A percentile compares a stretch with the other conserved stretches of the same genome.
phyloP scores from a whole-genome alignment of 2,113 vertebrate species.

The Antechinus stuartii region DNA sequence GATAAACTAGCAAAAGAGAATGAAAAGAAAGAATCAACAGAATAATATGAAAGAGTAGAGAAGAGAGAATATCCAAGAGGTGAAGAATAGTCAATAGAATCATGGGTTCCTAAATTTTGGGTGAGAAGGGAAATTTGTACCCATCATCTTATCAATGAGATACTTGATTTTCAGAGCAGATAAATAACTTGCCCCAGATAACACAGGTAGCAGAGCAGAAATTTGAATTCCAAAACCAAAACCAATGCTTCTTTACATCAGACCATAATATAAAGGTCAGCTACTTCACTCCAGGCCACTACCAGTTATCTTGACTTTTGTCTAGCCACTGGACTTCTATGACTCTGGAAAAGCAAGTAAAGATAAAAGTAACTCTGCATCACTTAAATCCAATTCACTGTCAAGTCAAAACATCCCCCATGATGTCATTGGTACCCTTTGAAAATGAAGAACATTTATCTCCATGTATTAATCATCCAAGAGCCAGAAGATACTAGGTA shows the following conservation, averaged over 20 bases:
- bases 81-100: neutral
- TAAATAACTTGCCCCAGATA: neutral
- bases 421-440: neutral
- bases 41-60: neutral
- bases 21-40: neutral
- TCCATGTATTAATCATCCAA: neutral
- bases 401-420: neutral
- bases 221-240: neutral
- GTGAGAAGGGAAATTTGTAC: neutral
- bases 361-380: neutral
- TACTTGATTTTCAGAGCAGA: neutral
- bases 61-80: neutral
- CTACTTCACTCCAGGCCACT: neutral
- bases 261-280: neutral
- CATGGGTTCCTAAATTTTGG: neutral
- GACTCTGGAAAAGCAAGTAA: neutral
- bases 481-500: conserved; percentile 36
- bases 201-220: neutral
- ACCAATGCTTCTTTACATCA: neutral
- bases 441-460: neutral
- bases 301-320: neutral
- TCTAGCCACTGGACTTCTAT: neutral
- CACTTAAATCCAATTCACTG: neutral
- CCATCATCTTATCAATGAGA: neutral
- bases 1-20: neutral